Base-by-base conservation (phyloP, 2,113 vertebrate genomes). In the Pygoscelis antarcticus region DNA sequence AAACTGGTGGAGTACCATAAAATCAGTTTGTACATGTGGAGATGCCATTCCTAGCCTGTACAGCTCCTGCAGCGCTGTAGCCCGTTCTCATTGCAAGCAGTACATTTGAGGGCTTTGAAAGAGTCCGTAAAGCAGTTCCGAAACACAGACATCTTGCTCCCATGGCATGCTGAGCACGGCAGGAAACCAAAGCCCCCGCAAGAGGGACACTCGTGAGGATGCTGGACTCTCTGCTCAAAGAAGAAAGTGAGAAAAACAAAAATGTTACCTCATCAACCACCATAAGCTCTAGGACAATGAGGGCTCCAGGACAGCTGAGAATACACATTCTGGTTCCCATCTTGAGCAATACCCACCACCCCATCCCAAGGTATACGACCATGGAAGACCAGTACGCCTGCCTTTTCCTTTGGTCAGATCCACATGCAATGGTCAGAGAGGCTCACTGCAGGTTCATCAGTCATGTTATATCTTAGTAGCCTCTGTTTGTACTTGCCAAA, bases 131-230 rank as follows among this genome's bases (percentile, higher is more conserved):
- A 99, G 98, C 99, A 99, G 98, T 99, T 99, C 95, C 99, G 99
- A 95, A 99, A 99, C 92, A 99, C 98, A 32, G 99, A 99, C 99
- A 99, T 99, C 98, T 99, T 99, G 98, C 99, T 99, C 97, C 99
- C 99, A 97, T 99, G 99, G 99, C 99, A 99, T 98, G 98, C 98
- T 49, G 99, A 98, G 97, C 99, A 99, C 9, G 99, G 99, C 97
- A 99, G 97, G 95, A 99, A 99, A 95, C 99, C 99, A 65, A 99
- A 99, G 94, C 99, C 99, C 83, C 99, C 99, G 2, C 99, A 99
- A 77, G 98, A 98, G 96, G 80, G 98, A 97, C 99, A 99, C 97
- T 98, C 98, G 0, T 99, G 98, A 72, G 99, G 99, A 47, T 98
- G 99, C 97, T 99, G 99, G 49, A 99, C 99, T 98, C 98, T 99